Evolutionary conservation across 2,888 invertebrate species (phyloP).

Genomic region (Cepaea hortensis): DNA sequence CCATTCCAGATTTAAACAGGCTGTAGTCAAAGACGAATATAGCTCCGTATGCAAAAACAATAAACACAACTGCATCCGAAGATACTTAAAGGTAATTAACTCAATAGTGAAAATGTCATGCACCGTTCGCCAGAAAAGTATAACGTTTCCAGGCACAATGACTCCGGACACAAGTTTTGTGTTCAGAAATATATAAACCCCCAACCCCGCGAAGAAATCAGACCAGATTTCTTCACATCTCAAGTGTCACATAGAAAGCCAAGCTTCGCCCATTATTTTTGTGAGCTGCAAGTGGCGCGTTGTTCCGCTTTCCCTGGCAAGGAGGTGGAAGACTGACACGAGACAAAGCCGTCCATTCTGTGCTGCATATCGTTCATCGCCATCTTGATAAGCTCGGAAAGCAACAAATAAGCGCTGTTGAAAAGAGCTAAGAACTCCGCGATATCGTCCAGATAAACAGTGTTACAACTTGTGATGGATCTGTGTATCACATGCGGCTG

Average conservation of each 20-base stretch:
- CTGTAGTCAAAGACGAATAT: too few species aligned
- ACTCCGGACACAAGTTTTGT: neutral
- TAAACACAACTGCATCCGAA: too few species aligned
- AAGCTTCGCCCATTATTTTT: conserved; percentile 7
- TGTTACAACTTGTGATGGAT: conserved; percentile 27
- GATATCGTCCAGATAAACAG: conserved; percentile 29
- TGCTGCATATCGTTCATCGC: conserved; percentile 6
- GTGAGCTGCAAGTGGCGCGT: neutral
- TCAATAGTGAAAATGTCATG: too few species aligned
- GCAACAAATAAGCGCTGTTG: conserved; percentile 27
- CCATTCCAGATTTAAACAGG: too few species aligned
- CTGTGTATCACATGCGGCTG: conserved; percentile 8
- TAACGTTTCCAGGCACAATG: neutral
- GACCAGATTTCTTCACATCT: conserved; percentile 3
- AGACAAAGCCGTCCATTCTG: conserved; percentile 20
- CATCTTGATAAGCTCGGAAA: conserved; percentile 18
- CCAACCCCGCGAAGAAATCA: conserved; percentile 9
- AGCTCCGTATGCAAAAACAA: too few species aligned
- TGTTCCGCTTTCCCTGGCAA: conserved; percentile 3
- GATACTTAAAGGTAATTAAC: too few species aligned
- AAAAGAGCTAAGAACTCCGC: conserved; percentile 13
- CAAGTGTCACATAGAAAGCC: neutral
- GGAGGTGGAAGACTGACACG: neutral
- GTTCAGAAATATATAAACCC: conserved; percentile 18
- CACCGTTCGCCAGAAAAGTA: too few species aligned